Conservation (phyloP, 1,140 invertebrate genomes). For the Heliothis virescens region DNA sequence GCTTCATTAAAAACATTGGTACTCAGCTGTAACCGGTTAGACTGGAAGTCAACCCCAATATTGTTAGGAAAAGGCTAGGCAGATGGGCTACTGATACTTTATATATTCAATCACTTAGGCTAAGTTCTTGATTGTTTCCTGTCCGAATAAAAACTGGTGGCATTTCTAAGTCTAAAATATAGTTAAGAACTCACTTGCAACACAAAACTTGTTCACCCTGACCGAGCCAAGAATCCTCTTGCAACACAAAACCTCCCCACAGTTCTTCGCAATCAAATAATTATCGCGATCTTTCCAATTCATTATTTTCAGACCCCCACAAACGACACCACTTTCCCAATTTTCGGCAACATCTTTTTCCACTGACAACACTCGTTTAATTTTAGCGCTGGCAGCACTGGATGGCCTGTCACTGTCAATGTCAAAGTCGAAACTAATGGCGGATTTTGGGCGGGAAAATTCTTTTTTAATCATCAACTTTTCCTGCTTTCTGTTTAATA, state of each 20-base stretch:
- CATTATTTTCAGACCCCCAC: conserved; percentile 73
- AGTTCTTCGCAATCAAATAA: conserved; percentile 73
- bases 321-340: conserved; percentile 67
- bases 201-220: conserved; percentile 65
- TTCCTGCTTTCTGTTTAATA: conserved; percentile 65
- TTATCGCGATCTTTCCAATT: conserved; percentile 61
- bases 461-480: conserved; percentile 55
- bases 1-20: too few relatives aligned
- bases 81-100: too few relatives aligned
- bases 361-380: conserved; percentile 55
- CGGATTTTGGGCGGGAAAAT: conserved; percentile 62
- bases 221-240: conserved; percentile 58
- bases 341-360: conserved; percentile 53
- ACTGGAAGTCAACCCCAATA: too few relatives aligned
- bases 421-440: conserved; percentile 50
- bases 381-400: conserved; percentile 69
- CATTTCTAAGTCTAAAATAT: neutral
- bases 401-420: conserved; percentile 64
- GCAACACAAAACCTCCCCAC: conserved; percentile 74
- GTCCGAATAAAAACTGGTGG: too few relatives aligned
- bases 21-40: too few relatives aligned
- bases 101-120: too few relatives aligned
- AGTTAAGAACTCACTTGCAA: conserved; percentile 71
- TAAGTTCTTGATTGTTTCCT: too few relatives aligned
- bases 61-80: too few relatives aligned